Evolutionary conservation across 2,888 invertebrate genomes (phyloP).

Genomic region (Noctua janthina): DNA sequence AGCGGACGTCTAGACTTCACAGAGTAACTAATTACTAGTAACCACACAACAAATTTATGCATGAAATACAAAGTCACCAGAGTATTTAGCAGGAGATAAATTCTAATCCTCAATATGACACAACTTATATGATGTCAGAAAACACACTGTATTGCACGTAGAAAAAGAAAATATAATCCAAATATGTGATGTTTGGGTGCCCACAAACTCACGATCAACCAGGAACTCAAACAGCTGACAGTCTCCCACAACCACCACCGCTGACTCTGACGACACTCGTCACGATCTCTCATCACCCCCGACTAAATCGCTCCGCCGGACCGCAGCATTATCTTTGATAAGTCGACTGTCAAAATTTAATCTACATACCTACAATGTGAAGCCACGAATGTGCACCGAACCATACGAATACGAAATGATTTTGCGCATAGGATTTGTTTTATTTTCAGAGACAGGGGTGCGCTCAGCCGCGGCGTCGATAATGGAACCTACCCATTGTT

Average conservation of each 20-base stretch:
- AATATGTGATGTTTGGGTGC: background rate
- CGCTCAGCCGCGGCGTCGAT: slow-evolving; percentile 76
- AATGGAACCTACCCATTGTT: slow-evolving; percentile 74
- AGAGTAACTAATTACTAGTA: background rate
- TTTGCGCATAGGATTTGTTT: slow-evolving; percentile 80
- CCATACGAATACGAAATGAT: slow-evolving; percentile 75
- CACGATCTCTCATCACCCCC: slow-evolving; percentile 63
- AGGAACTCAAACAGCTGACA: slow-evolving; percentile 40
- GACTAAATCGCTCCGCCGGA: slow-evolving; percentile 60
- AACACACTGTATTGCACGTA: background rate
- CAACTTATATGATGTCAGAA: background rate
- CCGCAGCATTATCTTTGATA: slow-evolving; percentile 76
- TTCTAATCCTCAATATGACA: background rate
- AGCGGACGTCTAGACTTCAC: background rate
- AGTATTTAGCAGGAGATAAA: background rate
- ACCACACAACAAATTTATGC: background rate
- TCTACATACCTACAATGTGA: slow-evolving; percentile 73
- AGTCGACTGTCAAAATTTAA: slow-evolving; percentile 78
- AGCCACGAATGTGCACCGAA: slow-evolving; percentile 74
- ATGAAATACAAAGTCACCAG: background rate
- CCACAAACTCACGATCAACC: background rate
- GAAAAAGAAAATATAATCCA: background rate
- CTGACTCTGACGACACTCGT: slow-evolving; percentile 54
- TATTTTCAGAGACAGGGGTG: slow-evolving; percentile 76
- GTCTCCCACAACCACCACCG: slow-evolving; percentile 31